phyloP scores from a whole-genome alignment of 1,140 invertebrate species.

The Diuraphis noxia region DNA sequence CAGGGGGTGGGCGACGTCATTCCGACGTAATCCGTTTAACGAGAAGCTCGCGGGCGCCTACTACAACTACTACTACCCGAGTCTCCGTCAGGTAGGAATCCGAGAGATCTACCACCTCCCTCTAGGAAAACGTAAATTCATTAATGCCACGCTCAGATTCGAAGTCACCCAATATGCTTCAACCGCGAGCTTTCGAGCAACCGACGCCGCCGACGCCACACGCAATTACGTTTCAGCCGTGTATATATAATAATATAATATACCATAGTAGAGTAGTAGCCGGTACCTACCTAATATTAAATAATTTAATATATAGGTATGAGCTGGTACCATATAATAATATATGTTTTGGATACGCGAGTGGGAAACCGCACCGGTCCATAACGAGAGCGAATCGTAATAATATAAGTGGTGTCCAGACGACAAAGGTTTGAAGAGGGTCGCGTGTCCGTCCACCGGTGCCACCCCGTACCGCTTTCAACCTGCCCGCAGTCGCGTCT shows the following conservation, averaged over 20 bases:
- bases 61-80: no score
- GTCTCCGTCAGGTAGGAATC: background rate
- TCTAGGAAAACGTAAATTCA: background rate
- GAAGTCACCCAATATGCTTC: background rate
- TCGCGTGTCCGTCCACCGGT: background rate
- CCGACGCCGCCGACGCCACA: no score
- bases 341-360: background rate
- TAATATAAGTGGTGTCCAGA: background rate
- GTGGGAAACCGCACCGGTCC: background rate
- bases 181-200: background rate
- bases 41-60: background rate
- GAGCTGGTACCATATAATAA: no score
- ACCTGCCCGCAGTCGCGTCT: background rate
- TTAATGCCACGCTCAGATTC: background rate
- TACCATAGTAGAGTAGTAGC: no score
- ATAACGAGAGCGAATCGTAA: background rate
- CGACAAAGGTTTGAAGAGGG: background rate
- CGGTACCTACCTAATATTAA: no score
- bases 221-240: background rate
- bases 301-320: no score
- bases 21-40: background rate
- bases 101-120: background rate
- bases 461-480: background rate
- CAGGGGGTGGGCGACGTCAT: background rate
- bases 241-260: no score